These are phyloP conservation scores for Lanius collurio DNA, from an alignment of 2,113 vertebrate species.

Conservation along the genomic window DNA sequence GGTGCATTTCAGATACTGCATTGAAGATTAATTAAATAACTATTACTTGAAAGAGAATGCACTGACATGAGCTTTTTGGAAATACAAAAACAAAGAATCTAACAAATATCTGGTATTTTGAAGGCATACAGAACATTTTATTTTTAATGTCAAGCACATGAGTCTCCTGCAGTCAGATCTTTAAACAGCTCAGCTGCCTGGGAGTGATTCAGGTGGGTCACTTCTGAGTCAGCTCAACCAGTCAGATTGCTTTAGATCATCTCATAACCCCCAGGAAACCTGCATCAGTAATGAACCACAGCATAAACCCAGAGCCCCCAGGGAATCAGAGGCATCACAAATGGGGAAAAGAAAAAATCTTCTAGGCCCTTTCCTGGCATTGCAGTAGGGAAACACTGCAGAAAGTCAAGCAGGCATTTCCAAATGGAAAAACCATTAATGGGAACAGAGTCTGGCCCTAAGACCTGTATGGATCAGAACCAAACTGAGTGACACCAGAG, in stretches of 20 bases:
- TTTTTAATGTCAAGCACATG: not conserved
- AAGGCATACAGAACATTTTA: not conserved
- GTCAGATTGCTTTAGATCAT: not conserved
- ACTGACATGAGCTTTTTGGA: not conserved
- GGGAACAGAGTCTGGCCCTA: not conserved
- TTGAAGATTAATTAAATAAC: not conserved
- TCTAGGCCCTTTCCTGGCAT: not conserved
- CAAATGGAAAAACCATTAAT: not conserved
- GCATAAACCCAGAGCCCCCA: not conserved
- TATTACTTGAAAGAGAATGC: not conserved
- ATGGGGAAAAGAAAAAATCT: not conserved
- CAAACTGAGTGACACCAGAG: not conserved
- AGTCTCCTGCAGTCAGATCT: not conserved
- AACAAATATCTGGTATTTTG: not conserved
- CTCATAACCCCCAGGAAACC: not conserved
- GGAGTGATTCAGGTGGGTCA: not conserved
- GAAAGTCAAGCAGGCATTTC: not conserved
- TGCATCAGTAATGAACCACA: not conserved
- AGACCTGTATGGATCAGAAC: not conserved
- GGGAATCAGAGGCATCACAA: not conserved
- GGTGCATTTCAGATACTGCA: not conserved
- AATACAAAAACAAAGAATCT: not conserved
- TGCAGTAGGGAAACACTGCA: not conserved
- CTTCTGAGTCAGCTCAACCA: constrained; percentile 15
- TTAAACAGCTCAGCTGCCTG: not conserved